Evolutionary conservation across 2,113 vertebrate species (phyloP).

Genomic region (Alethe diademata): DNA sequence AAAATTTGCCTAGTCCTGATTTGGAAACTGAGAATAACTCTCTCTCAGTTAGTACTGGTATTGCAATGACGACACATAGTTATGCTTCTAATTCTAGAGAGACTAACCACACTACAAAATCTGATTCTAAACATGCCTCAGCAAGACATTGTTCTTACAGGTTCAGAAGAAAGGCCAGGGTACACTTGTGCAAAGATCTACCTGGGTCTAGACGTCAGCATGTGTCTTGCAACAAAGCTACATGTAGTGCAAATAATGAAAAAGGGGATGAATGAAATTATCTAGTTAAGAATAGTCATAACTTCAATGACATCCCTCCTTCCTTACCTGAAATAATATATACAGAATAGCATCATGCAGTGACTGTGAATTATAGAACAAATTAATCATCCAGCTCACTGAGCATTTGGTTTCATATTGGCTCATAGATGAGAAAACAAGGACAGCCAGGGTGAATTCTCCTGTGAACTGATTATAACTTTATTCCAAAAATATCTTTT

Average conservation of each 20-base stretch:
- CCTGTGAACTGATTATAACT: not conserved
- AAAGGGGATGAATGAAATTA: not conserved
- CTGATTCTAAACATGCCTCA: not conserved
- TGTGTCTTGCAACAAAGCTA: not conserved
- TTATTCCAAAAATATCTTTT: not conserved
- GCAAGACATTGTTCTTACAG: not conserved
- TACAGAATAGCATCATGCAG: not conserved
- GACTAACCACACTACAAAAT: not conserved
- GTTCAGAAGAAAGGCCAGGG: not conserved
- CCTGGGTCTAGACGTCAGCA: not conserved
- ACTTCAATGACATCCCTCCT: not conserved
- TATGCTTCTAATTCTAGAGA: not conserved
- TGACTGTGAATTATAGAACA: not conserved
- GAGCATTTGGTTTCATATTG: not conserved
- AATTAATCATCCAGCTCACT: not conserved
- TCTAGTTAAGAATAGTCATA: not conserved
- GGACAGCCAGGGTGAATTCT: not conserved
- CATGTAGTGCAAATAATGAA: not conserved
- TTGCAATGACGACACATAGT: rapidly evolving
- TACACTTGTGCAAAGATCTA: not conserved
- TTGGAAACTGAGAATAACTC: not conserved
- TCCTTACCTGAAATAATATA: not conserved
- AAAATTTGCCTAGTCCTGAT: not conserved
- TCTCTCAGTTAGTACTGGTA: not conserved
- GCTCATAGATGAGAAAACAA: not conserved